These are phyloP conservation scores for Sebastes oblongus DNA, from an alignment of 2,797 vertebrate species.

Conservation along the genomic window DNA sequence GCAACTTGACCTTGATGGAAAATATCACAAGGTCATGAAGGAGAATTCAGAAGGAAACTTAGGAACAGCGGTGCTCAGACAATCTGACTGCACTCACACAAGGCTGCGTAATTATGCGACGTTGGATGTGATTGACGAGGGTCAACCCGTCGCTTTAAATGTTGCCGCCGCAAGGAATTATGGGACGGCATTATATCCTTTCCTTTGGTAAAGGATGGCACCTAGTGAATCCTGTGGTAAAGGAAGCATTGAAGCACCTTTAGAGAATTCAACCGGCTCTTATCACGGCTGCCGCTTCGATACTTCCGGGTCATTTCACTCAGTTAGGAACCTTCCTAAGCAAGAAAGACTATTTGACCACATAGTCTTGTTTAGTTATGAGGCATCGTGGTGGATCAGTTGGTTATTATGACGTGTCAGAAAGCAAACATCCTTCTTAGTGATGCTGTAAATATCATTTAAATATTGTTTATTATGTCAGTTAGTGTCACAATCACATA, in stretches of 20 bases:
- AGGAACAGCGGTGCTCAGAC: too few relatives aligned
- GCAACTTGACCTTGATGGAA: too few relatives aligned
- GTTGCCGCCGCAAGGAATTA: too few relatives aligned
- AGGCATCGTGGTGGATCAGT: background rate
- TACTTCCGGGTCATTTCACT: background rate
- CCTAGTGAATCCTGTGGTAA: background rate
- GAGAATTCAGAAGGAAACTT: too few relatives aligned
- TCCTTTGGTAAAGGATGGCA: too few relatives aligned
- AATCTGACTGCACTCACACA: too few relatives aligned
- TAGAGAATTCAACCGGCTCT: background rate
- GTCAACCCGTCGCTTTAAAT: background rate
- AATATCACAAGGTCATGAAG: background rate
- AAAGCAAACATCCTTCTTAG: too few relatives aligned
- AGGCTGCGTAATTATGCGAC: background rate
- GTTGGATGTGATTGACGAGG: background rate
- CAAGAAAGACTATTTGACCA: background rate
- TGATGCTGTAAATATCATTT: background rate
- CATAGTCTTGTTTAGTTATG: background rate
- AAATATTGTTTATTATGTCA: background rate
- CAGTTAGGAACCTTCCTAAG: background rate
- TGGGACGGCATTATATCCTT: background rate
- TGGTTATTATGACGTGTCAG: background rate
- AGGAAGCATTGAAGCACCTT: background rate
- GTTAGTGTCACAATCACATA: background rate
- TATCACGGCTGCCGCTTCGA: background rate